Percentiles rank a stretch among this genome's conserved stretches.
These are phyloP conservation scores for Toxotes jaculatrix DNA, from an alignment of 2,113 vertebrate species.

Conservation along the genomic window DNA sequence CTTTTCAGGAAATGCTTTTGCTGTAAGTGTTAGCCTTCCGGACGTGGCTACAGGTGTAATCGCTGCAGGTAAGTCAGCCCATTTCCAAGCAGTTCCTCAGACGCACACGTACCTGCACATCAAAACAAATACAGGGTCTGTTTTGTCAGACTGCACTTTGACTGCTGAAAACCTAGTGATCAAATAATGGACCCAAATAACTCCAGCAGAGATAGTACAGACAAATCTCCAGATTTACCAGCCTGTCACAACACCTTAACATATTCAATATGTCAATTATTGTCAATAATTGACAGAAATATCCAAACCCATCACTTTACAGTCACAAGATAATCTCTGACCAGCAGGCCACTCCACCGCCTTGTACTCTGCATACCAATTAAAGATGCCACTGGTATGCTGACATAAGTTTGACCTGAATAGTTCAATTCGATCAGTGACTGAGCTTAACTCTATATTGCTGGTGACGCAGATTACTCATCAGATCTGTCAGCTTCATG, in stretches of 20 bases:
- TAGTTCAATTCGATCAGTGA: background rate
- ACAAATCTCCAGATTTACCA: background rate
- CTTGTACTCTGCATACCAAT: background rate
- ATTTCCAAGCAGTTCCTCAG: background rate
- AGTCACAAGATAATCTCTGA: background rate
- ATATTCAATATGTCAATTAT: background rate
- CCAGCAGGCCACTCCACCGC: background rate
- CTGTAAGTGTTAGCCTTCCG: background rate
- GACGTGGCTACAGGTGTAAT: background rate
- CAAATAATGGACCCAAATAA: background rate
- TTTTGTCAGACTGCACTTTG: background rate
- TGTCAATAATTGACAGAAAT: background rate
- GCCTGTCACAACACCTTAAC: background rate
- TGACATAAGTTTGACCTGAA: conserved; percentile 21
- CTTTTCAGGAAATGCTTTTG: conserved; percentile 29
- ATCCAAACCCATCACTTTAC: background rate
- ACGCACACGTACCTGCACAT: background rate
- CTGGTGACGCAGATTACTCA: conserved; percentile 36
- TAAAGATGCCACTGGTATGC: background rate
- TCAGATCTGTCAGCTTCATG: conserved; percentile 2
- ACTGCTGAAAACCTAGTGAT: background rate
- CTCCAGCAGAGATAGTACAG: background rate
- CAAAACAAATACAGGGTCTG: background rate
- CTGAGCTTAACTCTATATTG: background rate
- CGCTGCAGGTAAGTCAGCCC: background rate